These are phyloP conservation scores for Papilio xuthus DNA, from an alignment of 1,140 invertebrate species.

Conservation along the genomic window DNA sequence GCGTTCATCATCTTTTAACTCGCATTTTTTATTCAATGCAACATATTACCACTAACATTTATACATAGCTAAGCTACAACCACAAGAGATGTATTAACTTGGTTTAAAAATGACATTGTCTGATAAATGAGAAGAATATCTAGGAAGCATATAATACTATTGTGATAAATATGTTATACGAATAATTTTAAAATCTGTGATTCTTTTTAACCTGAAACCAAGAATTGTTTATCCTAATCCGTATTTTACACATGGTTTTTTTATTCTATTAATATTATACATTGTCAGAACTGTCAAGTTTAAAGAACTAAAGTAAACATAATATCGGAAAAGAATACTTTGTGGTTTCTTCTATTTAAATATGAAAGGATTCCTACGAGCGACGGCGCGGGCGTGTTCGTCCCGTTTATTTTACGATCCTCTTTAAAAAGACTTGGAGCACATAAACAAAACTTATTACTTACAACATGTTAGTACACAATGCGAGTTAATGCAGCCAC, in stretches of 20 bases:
- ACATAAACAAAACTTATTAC: constrained; percentile 31
- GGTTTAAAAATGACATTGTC: too few species aligned
- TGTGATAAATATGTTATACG: too few species aligned
- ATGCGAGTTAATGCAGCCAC: constrained; percentile 15
- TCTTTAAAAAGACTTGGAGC: constrained; percentile 20
- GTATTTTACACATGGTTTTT: neutral
- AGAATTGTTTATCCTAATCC: too few species aligned
- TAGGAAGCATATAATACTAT: too few species aligned
- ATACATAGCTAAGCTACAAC: too few species aligned
- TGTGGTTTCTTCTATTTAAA: constrained; percentile 25
- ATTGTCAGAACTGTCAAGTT: neutral
- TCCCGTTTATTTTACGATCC: constrained; percentile 26
- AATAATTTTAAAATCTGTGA: too few species aligned
- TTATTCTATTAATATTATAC: neutral
- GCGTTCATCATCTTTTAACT: too few species aligned
- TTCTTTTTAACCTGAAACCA: too few species aligned
- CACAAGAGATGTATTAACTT: too few species aligned
- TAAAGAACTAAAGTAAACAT: neutral
- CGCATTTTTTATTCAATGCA: too few species aligned
- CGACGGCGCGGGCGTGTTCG: neutral
- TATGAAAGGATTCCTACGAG: constrained; percentile 24
- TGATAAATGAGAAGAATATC: too few species aligned
- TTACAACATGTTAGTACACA: constrained; percentile 27
- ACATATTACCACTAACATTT: too few species aligned
- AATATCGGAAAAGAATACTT: constrained; percentile 5